Percentiles rank a stretch among this genome's conserved stretches.
phyloP scores from a whole-genome alignment of 2,888 invertebrate species.

The Diaphora mendica region DNA sequence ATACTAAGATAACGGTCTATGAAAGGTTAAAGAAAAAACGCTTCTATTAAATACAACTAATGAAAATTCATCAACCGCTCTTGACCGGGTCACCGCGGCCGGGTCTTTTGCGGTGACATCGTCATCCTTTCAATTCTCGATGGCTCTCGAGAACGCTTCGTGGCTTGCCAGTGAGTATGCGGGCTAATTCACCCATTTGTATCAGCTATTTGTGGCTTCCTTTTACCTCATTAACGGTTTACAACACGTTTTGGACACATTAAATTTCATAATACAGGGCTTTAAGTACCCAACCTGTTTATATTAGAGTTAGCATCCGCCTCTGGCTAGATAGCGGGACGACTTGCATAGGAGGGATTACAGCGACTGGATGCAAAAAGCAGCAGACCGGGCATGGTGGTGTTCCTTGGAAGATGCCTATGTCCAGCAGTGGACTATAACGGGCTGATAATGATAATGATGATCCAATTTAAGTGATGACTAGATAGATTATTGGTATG shows the following conservation, averaged over 20 bases:
- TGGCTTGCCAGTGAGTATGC: slow-evolving; percentile 64
- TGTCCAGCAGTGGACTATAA: too few species aligned
- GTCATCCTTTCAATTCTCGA: slow-evolving; percentile 68
- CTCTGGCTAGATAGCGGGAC: too few species aligned
- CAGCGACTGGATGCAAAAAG: too few species aligned
- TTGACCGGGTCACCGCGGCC: slow-evolving; percentile 57
- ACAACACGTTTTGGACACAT: slow-evolving; percentile 50
- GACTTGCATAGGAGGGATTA: too few species aligned
- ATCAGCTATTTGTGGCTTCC: slow-evolving; percentile 66
- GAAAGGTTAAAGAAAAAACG: neutral
- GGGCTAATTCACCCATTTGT: slow-evolving; percentile 63
- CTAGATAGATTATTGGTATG: slow-evolving; percentile 13
- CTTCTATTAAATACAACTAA: slow-evolving; percentile 42
- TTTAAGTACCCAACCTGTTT: slow-evolving; percentile 27
- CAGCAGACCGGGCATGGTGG: too few species aligned
- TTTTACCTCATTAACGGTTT: slow-evolving; percentile 60
- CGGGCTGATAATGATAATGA: too few species aligned
- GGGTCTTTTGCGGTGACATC: slow-evolving; percentile 62
- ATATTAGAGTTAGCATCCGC: slow-evolving; percentile 29
- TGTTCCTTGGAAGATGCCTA: too few species aligned
- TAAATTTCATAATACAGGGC: slow-evolving; percentile 44
- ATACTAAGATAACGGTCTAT: neutral
- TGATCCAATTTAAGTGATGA: slow-evolving; percentile 10
- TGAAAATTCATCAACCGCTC: slow-evolving; percentile 56
- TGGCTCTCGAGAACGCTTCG: slow-evolving; percentile 64